Evolutionary conservation across 1,140 invertebrate genomes (phyloP), one percentile per base, ranked within the genome.

Genomic region (Drosophila insularis): DNA sequence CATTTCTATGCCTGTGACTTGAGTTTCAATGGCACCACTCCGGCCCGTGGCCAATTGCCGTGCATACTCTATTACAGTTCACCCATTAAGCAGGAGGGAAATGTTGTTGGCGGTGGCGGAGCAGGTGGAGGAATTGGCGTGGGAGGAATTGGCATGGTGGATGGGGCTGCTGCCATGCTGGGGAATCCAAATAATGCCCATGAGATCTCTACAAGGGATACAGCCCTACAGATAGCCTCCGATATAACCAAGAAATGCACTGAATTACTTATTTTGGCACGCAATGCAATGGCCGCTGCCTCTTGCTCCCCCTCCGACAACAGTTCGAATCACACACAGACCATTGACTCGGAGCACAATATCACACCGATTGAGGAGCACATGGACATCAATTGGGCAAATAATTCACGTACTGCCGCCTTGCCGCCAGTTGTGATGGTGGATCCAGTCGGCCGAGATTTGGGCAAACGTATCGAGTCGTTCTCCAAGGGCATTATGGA

Each of bases 11-110:
- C 97, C 10, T 98, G 98, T 92, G 96, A 97, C 10, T 93, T 99
- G 19, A 98, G 98, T 92, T 97, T 97, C 81, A 99, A 99, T 92
- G 98, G 98, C 64, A 98, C 98, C 0, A 98, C 98, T 3, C 95
- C 98, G 77, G 96, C 96, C 0, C 93, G 98, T 40, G 98, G 98
- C 46, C 98, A 99, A 93, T 95, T 99, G 78, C 98, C 98, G 0
- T 96, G 97, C 80, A 95, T 99, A 62, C 93, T 99, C 5, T 99
- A 99, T 92, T 98, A 97, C 86, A 91, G 90, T 78, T 93, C 93
- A 37, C 92, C 93, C 64, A 91, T 90, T 1, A 92, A 91, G 8
- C 80, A 79, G 55, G 68, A 86, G 8, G 58, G 73, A 55, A 5
- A 14, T 63, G 61, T 63, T 43, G 10, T 21, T 60, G 59, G 13